phyloP scores from a whole-genome alignment of 2,113 vertebrate species.

The Danio rerio region DNA sequence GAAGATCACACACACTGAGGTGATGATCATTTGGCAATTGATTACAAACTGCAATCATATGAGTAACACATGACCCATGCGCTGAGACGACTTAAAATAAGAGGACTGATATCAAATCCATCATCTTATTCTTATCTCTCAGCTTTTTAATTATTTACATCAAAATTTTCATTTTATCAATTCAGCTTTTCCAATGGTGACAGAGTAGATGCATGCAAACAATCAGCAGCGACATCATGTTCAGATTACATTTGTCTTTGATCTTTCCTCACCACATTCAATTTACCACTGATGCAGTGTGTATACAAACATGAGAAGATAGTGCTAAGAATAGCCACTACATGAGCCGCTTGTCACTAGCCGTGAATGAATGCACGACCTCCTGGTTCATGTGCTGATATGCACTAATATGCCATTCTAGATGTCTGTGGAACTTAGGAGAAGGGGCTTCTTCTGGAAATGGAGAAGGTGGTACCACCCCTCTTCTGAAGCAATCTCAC shows the following conservation, averaged over 20 bases:
- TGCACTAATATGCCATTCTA: conserved; percentile 47
- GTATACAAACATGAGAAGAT: conserved; percentile 62
- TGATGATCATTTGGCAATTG: conserved; percentile 27
- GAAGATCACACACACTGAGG: conserved; percentile 6
- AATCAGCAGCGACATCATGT: background rate
- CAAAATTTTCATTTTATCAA: too few species aligned
- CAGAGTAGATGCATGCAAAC: background rate
- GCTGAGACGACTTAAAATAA: conserved; percentile 38
- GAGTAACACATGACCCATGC: conserved; percentile 14
- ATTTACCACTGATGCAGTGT: conserved; percentile 27
- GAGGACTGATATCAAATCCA: conserved; percentile 1
- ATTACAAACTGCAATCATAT: conserved; percentile 15
- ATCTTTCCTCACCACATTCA: background rate
- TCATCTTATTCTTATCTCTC: background rate
- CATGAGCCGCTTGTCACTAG: conserved; percentile 8
- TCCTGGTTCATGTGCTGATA: conserved; percentile 47
- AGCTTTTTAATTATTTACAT: too few species aligned
- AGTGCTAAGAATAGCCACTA: conserved; percentile 61
- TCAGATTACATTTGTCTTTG: conserved; percentile 7
- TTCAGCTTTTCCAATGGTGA: too few species aligned
- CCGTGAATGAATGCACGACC: conserved; percentile 41
- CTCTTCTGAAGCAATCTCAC: conserved; percentile 41
- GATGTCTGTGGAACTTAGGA: conserved; percentile 40
- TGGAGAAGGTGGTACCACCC: background rate
- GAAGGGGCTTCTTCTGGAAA: conserved; percentile 6